Base-by-base conservation (phyloP, 2,113 vertebrate species). In the Cynocephalus volans region DNA sequence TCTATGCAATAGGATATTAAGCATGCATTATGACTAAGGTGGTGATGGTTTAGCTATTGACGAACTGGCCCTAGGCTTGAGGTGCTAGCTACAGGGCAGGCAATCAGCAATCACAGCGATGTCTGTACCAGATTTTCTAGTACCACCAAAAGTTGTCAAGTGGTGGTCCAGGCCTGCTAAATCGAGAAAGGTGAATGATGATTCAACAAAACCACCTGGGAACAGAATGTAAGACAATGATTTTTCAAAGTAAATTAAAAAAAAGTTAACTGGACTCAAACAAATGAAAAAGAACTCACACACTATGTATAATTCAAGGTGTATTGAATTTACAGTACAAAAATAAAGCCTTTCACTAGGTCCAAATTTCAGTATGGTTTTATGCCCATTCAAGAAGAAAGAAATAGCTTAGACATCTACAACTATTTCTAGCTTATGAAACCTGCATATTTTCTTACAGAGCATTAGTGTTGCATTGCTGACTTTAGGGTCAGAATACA, bases 181-280 rank as follows among this genome's bases (percentile, higher is more conserved):
- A 99, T 99, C 99, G 98, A 99, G 99, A 99, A 98, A 99, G 98
- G 99, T 99, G 99, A 99, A 99, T 99, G 99, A 99, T 98, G 99
- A 99, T 98, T 99, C 99, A 99, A 99, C 99, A 99, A 99, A 99
- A 99, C 99, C 99, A 99, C 99, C 99, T 99, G 98, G 98, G 97
- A 98, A 99, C 98, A 99, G 99, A 99, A 99, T 97, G 98, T 98
- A 98, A 98, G 97, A 99, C 97, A 98, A 96, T 98, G 98, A 98
- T 96, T 98, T 98, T 98, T 97, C 95, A 98, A 97, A 98, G 64
- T 31, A 98, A 98, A 98, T 56, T 75, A 97, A 98, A 98, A 91
- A 83, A 98, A 54, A 52, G 36, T 96, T 91, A 98, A 98, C 76
- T 87, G 73, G 92, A 97, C 41, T 96, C 41, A 97, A 58, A 98